Conservation (phyloP, 2,888 invertebrate genomes). For the Cryptus viduatorius region DNA sequence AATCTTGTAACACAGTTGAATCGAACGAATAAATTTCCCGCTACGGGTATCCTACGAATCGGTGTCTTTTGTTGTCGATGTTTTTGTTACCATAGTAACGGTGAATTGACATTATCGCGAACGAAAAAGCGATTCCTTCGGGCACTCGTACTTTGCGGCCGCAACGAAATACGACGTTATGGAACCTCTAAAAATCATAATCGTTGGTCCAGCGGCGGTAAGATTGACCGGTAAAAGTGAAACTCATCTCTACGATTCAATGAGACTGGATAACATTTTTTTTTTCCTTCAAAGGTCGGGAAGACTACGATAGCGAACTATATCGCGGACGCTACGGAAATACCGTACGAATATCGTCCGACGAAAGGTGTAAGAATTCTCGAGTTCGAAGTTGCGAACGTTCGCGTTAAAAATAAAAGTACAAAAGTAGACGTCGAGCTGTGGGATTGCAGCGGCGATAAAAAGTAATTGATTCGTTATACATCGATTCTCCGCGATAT, state of each 20-base stretch:
- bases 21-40: slow-evolving; percentile 51
- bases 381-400: slow-evolving; percentile 90
- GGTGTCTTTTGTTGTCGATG: too few relatives aligned
- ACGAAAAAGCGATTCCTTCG: background rate
- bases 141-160: background rate
- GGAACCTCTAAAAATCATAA: slow-evolving; percentile 86
- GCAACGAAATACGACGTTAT: slow-evolving; percentile 57
- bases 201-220: slow-evolving; percentile 87
- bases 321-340: slow-evolving; percentile 90
- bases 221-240: slow-evolving; percentile 70
- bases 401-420: slow-evolving; percentile 87
- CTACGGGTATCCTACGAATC: slow-evolving; percentile 12
- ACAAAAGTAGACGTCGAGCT: slow-evolving; percentile 90
- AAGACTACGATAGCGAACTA: slow-evolving; percentile 91
- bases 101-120: background rate
- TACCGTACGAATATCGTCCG: slow-evolving; percentile 88
- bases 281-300: slow-evolving; percentile 87
- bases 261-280: slow-evolving; percentile 67
- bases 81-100: slow-evolving; percentile 59
- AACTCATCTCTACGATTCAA: slow-evolving; percentile 27
- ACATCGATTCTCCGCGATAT: background rate
- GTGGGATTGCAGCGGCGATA: slow-evolving; percentile 93
- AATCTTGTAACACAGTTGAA: slow-evolving; percentile 43
- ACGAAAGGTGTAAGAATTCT: slow-evolving; percentile 92
- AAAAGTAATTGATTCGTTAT: slow-evolving; percentile 86